These are phyloP conservation scores for Synergus laeviventris DNA, from an alignment of 2,888 invertebrate species.

Conservation along the genomic window DNA sequence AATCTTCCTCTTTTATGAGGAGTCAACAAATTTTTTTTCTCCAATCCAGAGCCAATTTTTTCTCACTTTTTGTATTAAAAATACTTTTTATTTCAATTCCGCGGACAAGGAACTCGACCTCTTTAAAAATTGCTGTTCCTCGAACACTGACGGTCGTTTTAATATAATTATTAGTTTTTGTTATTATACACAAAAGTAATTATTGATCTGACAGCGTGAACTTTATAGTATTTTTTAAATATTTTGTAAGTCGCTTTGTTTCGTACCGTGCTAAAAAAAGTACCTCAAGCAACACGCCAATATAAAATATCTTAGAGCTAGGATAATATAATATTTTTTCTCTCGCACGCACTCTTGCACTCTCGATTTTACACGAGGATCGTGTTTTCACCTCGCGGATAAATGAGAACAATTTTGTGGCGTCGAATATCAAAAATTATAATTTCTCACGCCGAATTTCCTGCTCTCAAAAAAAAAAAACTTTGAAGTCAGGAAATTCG, in stretches of 20 bases:
- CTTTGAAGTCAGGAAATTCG: neutral
- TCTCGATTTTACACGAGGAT: conserved; percentile 36
- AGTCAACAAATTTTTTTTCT: neutral
- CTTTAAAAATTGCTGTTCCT: neutral
- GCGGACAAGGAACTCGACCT: conserved; percentile 33
- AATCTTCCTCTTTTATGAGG: neutral
- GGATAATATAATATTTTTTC: conserved; percentile 36
- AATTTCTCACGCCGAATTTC: conserved; percentile 16
- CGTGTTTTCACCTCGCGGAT: conserved; percentile 40
- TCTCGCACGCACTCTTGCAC: conserved; percentile 25
- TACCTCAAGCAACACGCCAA: conserved; percentile 61
- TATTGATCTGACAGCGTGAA: conserved; percentile 27
- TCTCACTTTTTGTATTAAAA: conserved; percentile 12
- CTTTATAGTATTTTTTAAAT: conserved; percentile 11
- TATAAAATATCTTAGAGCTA: conserved; percentile 64
- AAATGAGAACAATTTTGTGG: conserved; percentile 54
- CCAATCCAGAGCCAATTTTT: neutral
- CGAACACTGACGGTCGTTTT: conserved; percentile 29
- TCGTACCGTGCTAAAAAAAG: conserved; percentile 59
- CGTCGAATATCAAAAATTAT: conserved; percentile 51
- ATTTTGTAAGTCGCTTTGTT: conserved; percentile 42
- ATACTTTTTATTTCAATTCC: neutral
- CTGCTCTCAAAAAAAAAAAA: neutral
- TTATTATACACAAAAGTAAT: conserved; percentile 11
- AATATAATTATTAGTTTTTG: neutral